Evolutionary conservation across 2,888 invertebrate genomes (phyloP).

Genomic region (Drosophila subquinaria): DNA sequence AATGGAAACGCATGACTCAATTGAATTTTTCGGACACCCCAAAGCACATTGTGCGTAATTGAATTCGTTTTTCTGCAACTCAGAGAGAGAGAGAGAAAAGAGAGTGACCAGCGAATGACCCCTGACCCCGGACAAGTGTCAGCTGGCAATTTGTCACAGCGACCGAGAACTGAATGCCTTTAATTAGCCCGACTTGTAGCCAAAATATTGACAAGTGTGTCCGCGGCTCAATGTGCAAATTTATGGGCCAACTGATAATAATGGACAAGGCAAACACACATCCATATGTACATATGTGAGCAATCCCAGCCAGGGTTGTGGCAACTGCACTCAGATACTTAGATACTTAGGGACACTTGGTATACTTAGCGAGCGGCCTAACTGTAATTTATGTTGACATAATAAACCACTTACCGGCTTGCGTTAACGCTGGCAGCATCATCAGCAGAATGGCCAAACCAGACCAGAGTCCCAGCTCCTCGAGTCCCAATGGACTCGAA

Average conservation of each 20-base stretch:
- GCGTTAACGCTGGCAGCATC: constrained; percentile 72
- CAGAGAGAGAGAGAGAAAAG: constrained; percentile 1
- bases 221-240: constrained; percentile 45
- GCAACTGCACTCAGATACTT: constrained; percentile 22
- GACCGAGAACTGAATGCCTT: constrained; percentile 29
- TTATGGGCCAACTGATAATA: constrained; percentile 70
- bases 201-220: constrained; percentile 49
- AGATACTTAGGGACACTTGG: constrained; percentile 15
- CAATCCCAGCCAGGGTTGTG: constrained; percentile 34
- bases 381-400: constrained; percentile 81
- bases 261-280: constrained; percentile 26
- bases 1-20: constrained; percentile 67
- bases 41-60: constrained; percentile 54
- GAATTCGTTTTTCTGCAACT: constrained; percentile 44
- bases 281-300: constrained; percentile 46
- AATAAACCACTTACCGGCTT: constrained; percentile 84
- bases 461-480: constrained; percentile 72
- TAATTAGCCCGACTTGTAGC: constrained; percentile 54
- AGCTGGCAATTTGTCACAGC: constrained; percentile 76
- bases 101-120: constrained; percentile 41
- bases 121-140: constrained; percentile 72
- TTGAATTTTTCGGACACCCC: constrained; percentile 66
- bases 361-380: constrained; percentile 52
- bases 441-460: constrained; percentile 71
- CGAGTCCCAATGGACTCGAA: constrained; percentile 85